Evolutionary conservation across 2,797 vertebrate genomes (phyloP).

Genomic region (Lepilemur septentrionalis): DNA sequence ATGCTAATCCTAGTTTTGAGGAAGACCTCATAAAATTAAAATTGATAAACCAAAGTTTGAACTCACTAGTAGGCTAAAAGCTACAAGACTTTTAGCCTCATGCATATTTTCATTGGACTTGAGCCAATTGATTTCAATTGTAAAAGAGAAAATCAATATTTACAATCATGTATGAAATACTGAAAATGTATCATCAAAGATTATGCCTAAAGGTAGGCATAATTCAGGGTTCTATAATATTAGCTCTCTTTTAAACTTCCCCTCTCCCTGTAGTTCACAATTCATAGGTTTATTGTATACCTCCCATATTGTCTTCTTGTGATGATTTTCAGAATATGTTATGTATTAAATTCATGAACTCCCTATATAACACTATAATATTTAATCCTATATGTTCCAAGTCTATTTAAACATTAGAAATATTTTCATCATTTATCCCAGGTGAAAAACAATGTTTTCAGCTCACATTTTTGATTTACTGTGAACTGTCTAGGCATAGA

Average conservation of each 20-base stretch:
- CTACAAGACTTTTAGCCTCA: not conserved
- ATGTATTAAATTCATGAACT: not conserved
- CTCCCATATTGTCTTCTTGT: not conserved
- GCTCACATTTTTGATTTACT: not conserved
- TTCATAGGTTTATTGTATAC: not conserved
- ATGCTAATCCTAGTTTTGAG: not conserved
- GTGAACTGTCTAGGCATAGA: not conserved
- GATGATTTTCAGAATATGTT: not conserved
- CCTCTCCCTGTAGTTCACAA: not conserved
- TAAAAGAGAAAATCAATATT: slow-evolving; percentile 36
- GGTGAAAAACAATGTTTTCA: not conserved
- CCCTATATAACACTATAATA: not conserved
- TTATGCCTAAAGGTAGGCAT: not conserved
- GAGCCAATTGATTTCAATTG: slow-evolving; percentile 4
- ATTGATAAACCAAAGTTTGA: not conserved
- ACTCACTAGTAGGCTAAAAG: not conserved
- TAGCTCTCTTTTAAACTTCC: not conserved
- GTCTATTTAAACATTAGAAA: not conserved
- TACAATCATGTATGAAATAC: not conserved
- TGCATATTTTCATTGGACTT: slow-evolving; percentile 29
- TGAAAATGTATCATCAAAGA: not conserved
- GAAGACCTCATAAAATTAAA: slow-evolving; percentile 7
- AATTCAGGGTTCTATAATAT: not conserved
- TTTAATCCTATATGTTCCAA: not conserved
- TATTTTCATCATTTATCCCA: not conserved